A percentile compares a stretch with the other conserved stretches of the same genome.
Evolutionary conservation across 2,797 vertebrate genomes (phyloP).

Genomic region (Poeciliopsis paucimaculata): DNA sequence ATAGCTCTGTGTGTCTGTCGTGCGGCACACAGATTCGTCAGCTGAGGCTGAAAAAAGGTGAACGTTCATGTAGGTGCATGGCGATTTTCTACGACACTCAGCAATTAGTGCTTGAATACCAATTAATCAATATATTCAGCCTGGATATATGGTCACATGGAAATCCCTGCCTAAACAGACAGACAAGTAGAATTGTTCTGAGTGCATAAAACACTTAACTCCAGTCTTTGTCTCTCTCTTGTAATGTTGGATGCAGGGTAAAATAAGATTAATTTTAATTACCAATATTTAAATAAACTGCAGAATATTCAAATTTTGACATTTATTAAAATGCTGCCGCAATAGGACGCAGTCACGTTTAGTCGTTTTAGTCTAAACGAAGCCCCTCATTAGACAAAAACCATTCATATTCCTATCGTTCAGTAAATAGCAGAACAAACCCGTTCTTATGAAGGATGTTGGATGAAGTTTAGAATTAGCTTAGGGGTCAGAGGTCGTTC

Average conservation of each 20-base stretch:
- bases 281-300: neutral
- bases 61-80: slow-evolving; percentile 22
- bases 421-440: neutral
- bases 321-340: slow-evolving; percentile 33
- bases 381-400: neutral
- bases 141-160: neutral
- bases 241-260: neutral
- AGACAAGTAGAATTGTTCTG: neutral
- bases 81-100: neutral
- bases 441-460: neutral
- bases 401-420: neutral
- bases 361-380: slow-evolving; percentile 8
- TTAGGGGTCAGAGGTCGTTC: neutral
- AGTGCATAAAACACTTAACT: neutral
- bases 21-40: slow-evolving; percentile 58
- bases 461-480: neutral
- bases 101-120: neutral
- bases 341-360: neutral
- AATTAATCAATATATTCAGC: neutral
- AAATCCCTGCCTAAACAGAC: neutral
- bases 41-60: slow-evolving; percentile 30
- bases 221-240: neutral
- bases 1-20: slow-evolving; percentile 39
- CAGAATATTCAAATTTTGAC: slow-evolving; percentile 41
- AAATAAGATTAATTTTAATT: neutral